Evolutionary conservation across 2,797 vertebrate genomes (phyloP).

Genomic region (Dryobates pubescens): DNA sequence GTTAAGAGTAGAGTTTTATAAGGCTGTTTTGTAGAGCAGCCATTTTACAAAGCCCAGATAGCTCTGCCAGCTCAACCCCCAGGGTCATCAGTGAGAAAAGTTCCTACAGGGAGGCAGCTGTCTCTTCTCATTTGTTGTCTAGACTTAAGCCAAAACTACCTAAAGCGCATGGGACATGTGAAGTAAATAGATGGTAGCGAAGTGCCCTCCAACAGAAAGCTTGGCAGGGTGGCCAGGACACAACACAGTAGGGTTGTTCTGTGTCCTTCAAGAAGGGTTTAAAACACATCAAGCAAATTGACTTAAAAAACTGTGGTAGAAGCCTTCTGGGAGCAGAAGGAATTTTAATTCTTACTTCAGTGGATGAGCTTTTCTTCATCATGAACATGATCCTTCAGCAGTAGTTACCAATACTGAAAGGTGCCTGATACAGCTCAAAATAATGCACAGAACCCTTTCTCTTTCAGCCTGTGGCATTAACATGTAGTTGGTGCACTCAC

Average conservation of each 20-base stretch:
- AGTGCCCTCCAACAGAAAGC: not conserved
- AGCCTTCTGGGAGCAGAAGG: not conserved
- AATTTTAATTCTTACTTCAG: not conserved
- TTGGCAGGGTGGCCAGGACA: not conserved
- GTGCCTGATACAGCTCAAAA: not conserved
- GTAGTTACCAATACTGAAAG: not conserved
- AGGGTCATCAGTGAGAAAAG: not conserved
- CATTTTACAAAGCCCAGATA: not conserved
- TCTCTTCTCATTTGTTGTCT: constrained; percentile 9
- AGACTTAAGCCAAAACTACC: constrained; percentile 28
- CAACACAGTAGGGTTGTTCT: not conserved
- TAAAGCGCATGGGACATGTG: not conserved
- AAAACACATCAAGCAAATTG: not conserved
- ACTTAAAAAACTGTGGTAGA: not conserved
- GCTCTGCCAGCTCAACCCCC: constrained; percentile 12
- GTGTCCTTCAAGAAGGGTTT: constrained; percentile 5
- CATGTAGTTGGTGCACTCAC: not conserved
- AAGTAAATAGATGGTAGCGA: constrained; percentile 2
- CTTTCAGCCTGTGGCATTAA: not conserved
- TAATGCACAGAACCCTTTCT: not conserved
- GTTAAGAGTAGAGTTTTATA: not conserved
- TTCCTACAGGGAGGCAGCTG: constrained; percentile 56
- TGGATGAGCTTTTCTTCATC: not conserved
- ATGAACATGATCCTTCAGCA: not conserved
- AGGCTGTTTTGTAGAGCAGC: not conserved